Conservation (phyloP, 2,113 vertebrate species). For the Corydoras maculifer region DNA sequence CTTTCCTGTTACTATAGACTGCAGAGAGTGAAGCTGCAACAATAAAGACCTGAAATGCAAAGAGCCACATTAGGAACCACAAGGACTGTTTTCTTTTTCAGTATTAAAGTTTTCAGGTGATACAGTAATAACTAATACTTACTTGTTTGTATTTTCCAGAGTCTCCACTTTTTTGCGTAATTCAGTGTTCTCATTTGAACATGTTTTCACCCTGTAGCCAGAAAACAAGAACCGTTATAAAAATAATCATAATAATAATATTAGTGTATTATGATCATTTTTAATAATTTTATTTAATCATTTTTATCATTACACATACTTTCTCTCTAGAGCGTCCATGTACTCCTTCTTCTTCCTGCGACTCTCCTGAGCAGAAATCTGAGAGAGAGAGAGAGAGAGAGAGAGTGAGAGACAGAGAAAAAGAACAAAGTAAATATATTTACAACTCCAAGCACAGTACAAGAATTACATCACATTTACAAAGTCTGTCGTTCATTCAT, state of each 20-base stretch:
- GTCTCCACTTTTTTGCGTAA: conserved; percentile 92
- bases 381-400: conserved; percentile 21
- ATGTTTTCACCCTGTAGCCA: conserved; percentile 86
- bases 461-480: too few species aligned
- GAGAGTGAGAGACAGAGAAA: too few species aligned
- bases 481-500: too few species aligned
- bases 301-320: conserved; percentile 62
- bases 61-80: not conserved
- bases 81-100: too few species aligned
- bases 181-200: conserved; percentile 91
- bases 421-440: too few species aligned
- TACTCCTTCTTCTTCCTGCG: conserved; percentile 99
- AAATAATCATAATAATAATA: too few species aligned
- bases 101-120: too few species aligned
- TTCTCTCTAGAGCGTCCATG: conserved; percentile 97
- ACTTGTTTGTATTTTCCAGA: conserved; percentile 94
- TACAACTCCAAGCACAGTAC: too few species aligned
- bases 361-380: conserved; percentile 98
- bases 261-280: too few species aligned
- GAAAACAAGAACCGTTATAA: conserved; percentile 41
- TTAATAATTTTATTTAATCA: not conserved
- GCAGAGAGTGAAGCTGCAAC: conserved; percentile 93
- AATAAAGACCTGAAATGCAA: conserved; percentile 77
- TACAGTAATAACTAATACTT: conserved; percentile 29
- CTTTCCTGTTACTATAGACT: conserved; percentile 85